Evolutionary conservation across 2,797 vertebrate genomes (phyloP), one percentile per base, ranked within the genome.

Genomic region (Morus bassanus): DNA sequence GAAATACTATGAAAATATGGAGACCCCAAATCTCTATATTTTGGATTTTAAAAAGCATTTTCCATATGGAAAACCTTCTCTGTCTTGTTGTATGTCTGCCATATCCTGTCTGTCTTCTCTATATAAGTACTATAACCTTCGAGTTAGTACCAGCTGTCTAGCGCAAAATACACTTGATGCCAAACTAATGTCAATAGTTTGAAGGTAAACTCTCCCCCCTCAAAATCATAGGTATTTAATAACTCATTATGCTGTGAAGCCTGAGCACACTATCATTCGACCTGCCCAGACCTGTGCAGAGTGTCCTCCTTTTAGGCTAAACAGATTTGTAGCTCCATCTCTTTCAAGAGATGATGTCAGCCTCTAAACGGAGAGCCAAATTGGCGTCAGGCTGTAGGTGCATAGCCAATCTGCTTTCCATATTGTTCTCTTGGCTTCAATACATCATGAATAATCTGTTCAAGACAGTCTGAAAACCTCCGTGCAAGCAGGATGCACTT

Each of bases 371-470:
- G 31, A 46, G 65, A 94, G 91, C 94, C 92, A 97, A 95, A 18
- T 2, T 96, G 94, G 91, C 92, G 76, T 64, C n/a, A 16, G 59
- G 51, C 59, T 67, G 59, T 91, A 94, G 87, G 79, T 93, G 79
- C 87, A 13, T 9, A 70, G 82, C 69, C 96, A 97, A 50, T 94
- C 92, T 94, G 85, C 67, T 94, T 96, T 97, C 93, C 92, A 94
- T 93, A 93, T 95, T 92, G 75, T 92, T 94, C 51, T 92, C 69
- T 96, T 95, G 96, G 89, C 93, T 95, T 96, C 64, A 85, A 16
- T 84, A 43, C 63, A 39, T 82, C 30, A n/a, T 35, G 85, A 95
- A 94, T 91, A 92, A 96, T 91, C 86, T 91, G 69, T 84, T 93
- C 65, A 88, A 95, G 91, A 41, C 78, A 61, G 39, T 48, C 65